Evolutionary conservation across 2,113 vertebrate species (phyloP), one percentile per base, ranked within the genome.

Genomic region (Thamnaconus septentrionalis): DNA sequence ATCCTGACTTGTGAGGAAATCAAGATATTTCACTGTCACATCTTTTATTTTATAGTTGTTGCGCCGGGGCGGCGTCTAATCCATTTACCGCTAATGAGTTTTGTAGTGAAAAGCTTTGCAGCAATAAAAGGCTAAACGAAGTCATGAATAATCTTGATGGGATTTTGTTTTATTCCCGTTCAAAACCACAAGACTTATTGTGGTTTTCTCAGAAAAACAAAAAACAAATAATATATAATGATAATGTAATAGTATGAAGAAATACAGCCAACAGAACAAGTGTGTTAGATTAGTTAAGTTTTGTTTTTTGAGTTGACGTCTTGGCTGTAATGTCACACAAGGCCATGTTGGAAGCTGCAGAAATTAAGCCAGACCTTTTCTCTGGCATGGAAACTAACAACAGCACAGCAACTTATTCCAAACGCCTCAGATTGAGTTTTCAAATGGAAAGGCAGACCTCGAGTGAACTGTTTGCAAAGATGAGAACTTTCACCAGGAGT

Each of bases 61-160:
- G 4, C 60, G 6, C 47, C 3, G 3, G 6, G 31, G 58, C 3
- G 0, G n/a, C 43, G 51, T 43, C 59, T 55, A 45, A 66, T 63
- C 31, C 40, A 10, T 66, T 59, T 49, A 50, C 71, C 69, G 61
- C 44, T n/a, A 49, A 46, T 54, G 55, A 59, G 45, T 50, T 69
- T n/a, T 0, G 10, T 63, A 65, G 61, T 57, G 46, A 3, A 61
- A 5, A 41, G 12, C 55, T 43, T 43, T 61, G 41, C 11, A 61
- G 11, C 4, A 50, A 49, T 58, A 41, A 73, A 53, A 60, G 9
- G 40, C 64, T 7, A 64, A 65, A 65, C 52, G 3, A 54, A 6
- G 8, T 44, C 53, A 59, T 11, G 3, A 9, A 42, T 10, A 50
- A 42, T 55, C 31, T 9, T 53, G 7, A 51, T 18, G 8, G 41